These are phyloP conservation scores for Lacanobia wlatinum DNA, from an alignment of 2,888 invertebrate species.

Conservation along the genomic window DNA sequence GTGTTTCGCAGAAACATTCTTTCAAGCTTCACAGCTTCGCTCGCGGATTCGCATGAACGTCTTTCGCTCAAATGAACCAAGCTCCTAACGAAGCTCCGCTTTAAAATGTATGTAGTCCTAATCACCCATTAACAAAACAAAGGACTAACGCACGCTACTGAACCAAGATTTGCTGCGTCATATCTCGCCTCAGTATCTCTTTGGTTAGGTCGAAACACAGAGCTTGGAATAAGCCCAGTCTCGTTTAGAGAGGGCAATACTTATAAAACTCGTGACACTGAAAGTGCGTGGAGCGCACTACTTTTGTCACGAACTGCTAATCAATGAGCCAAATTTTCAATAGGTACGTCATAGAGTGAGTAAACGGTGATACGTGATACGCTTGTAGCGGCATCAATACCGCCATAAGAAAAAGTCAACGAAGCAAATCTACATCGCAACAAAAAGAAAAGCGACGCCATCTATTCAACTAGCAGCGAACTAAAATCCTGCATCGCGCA, in stretches of 20 bases:
- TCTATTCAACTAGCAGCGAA: too few species aligned
- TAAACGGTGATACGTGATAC: neutral
- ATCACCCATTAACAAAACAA: constrained; percentile 59
- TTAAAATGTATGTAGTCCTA: constrained; percentile 23
- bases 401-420: too few species aligned
- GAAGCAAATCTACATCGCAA: too few species aligned
- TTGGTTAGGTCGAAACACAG: constrained; percentile 26
- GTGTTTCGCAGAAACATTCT: too few species aligned
- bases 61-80: neutral
- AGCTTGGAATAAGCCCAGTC: neutral
- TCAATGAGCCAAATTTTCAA: too few species aligned
- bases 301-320: neutral
- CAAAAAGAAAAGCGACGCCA: too few species aligned
- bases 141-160: constrained; percentile 40
- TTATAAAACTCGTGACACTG: neutral
- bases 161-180: constrained; percentile 55
- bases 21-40: too few species aligned
- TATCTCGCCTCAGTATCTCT: constrained; percentile 57
- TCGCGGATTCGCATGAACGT: neutral
- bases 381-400: too few species aligned
- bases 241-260: neutral
- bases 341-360: neutral
- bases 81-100: too few species aligned
- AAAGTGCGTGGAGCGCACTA: neutral
- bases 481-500: too few species aligned